Base-by-base conservation (phyloP, 2,888 invertebrate species). In the Crematogaster levior region DNA sequence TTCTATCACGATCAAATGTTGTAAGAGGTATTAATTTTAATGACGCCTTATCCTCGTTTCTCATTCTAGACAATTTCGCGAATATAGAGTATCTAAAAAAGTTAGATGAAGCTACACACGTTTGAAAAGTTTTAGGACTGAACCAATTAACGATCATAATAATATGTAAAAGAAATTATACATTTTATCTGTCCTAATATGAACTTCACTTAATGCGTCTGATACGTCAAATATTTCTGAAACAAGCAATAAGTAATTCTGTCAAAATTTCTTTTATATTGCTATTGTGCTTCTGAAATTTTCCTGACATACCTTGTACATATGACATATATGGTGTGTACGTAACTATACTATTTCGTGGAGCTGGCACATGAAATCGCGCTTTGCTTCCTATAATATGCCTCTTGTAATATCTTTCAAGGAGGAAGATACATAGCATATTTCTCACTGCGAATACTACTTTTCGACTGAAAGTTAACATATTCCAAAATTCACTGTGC, bases 271-370 rank as follows among this genome's bases (percentile, higher is more conserved):
- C 5, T 18, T 37, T 58, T 21, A 24, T 24, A n/a, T 21, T n/a
- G 15, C 51, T 40, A 51, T 43, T 37, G 43, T 30, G 21, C 43
- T 73, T 73, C 56, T 46, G 53, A 70, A 46, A 70, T 30, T 72
- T 79, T 56, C n/a, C 21, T 7, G 9, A 66, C 24, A 18, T 82
- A 82, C 82, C 58, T 58, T 84, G 74, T 85, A 84, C 82, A 85
- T 82, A 70, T 84, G 84, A 82, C 84, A 74, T 87, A 82, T 75
- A 81, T 85, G 72, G 82, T 82, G 61, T 79, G 61, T 68, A 61
- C 24, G 46, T 83, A 43, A 77, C 15, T 12, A 21, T 68, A 83
- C 79, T 82, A 84, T 84, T 83, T 84, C 84, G 75, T 85, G 85
- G 86, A 89, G 79, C 84, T 74, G 84, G 72, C 68, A 75, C 53